Evolutionary conservation across 1,140 invertebrate genomes (phyloP).

Genomic region (Bombus difficillimus): DNA sequence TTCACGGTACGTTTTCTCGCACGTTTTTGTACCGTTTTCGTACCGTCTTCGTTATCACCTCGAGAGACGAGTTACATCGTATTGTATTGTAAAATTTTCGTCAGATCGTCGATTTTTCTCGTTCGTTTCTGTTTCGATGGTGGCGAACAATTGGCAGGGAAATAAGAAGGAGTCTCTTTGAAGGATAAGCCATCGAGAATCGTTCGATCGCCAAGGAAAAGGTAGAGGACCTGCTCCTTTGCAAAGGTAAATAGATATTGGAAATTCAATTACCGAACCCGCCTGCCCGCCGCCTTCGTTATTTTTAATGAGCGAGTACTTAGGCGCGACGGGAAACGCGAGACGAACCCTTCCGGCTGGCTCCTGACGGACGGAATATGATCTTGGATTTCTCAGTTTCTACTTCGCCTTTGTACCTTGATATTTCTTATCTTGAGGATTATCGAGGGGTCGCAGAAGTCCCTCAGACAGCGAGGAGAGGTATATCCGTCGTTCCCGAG

Average conservation of each 20-base stretch:
- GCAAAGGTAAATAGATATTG: slow-evolving; percentile 69
- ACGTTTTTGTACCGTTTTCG: slow-evolving; percentile 1
- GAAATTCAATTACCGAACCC: slow-evolving; percentile 66
- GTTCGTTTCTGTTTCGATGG: slow-evolving; percentile 45
- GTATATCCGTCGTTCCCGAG: not conserved
- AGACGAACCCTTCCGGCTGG: slow-evolving; percentile 42
- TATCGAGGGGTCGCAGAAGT: slow-evolving; percentile 56
- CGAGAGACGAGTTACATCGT: not conserved
- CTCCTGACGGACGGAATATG: slow-evolving; percentile 43
- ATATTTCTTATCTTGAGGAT: slow-evolving; percentile 59
- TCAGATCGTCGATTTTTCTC: not conserved
- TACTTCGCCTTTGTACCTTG: slow-evolving; percentile 52
- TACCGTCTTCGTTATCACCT: not conserved
- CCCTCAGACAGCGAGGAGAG: slow-evolving; percentile 19
- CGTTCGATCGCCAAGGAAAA: not conserved
- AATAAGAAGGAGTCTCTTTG: not conserved
- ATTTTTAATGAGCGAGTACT: slow-evolving; percentile 70
- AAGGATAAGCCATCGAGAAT: slow-evolving; percentile 44
- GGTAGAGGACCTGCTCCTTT: not conserved
- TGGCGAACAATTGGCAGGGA: not conserved
- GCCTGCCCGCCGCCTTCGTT: slow-evolving; percentile 60
- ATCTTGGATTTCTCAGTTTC: slow-evolving; percentile 43
- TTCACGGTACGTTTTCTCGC: not conserved
- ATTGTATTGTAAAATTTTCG: not conserved
- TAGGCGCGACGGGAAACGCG: slow-evolving; percentile 28